Evolutionary conservation across 2,888 invertebrate species (phyloP), one percentile per base, ranked within the genome.

Genomic region (Amiota minor): DNA sequence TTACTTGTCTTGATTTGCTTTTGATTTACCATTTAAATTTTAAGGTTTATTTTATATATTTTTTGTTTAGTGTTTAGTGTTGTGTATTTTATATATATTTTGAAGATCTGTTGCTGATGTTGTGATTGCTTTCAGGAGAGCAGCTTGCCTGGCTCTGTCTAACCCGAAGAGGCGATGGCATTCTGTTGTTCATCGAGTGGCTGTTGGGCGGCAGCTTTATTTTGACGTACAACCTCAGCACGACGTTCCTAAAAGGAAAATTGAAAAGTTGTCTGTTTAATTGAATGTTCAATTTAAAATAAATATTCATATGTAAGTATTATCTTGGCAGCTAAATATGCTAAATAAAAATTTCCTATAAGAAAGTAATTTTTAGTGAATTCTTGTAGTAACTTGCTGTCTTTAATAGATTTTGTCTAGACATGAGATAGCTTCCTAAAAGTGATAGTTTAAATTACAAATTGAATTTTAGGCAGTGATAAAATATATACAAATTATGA

Each of bases 221-320:
- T 97, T 92, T 95, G 96, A 86, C 97, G 95, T 83, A 97, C 97
- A 85, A 95, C 90, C 90, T 97, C 97, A 70, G 96, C 96, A 88
- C 96, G 96, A 87, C 95, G 95, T 91, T 97, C 97, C 97, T 98
- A 91, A 76, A 89, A 81, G 46, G 14, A n/a, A 16, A 45, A 18
- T 61, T 3, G 23, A 11, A 45, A 11, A 59, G 23, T 64, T 69
- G 72, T 73, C 20, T 35, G 35, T 14, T 62, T 62, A 62, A 35
- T 23, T 35, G 9, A 16, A 68, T 35, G 35, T 18, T 18, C 46
- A 72, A 72, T 71, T 56, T 16, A 73, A 47, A 71, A 62, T 18
- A 35, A 35, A 6, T 6, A 35, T 6, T 6, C 2, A 35, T 35
- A 35, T 3, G 1, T 23, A 35, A 6, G 35, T 35, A 35, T 35